Evolutionary conservation across 2,888 invertebrate genomes (phyloP).

Genomic region (Pammene aurita): DNA sequence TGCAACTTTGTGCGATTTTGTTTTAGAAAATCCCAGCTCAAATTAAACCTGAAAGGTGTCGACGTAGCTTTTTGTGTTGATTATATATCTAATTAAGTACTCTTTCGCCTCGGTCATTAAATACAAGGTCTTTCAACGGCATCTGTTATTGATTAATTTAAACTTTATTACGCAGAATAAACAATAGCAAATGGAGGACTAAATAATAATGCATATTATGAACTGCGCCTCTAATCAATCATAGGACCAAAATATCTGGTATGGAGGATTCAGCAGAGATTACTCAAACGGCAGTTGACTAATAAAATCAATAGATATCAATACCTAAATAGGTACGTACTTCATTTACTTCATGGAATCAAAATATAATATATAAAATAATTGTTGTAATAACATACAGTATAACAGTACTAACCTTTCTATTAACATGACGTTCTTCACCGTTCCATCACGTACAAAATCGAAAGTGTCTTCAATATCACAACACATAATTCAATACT

Average conservation of each 20-base stretch:
- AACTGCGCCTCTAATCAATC: too few relatives aligned
- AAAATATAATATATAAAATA: too few relatives aligned
- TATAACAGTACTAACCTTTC: too few relatives aligned
- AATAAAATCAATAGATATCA: too few relatives aligned
- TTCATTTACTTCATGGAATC: too few relatives aligned
- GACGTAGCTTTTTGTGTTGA: background rate
- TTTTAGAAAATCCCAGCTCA: too few relatives aligned
- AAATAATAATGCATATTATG: background rate
- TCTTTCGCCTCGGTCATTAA: conserved; percentile 13
- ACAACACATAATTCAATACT: conserved; percentile 29
- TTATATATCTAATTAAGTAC: background rate
- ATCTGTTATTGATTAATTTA: too few relatives aligned
- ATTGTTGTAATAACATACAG: background rate
- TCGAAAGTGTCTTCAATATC: conserved; percentile 31
- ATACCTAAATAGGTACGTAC: too few relatives aligned
- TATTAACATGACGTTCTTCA: background rate
- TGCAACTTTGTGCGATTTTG: too few relatives aligned
- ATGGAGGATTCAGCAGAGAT: too few relatives aligned
- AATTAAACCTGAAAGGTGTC: background rate
- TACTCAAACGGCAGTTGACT: too few relatives aligned
- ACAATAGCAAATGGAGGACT: background rate
- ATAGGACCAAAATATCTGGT: too few relatives aligned
- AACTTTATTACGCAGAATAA: background rate
- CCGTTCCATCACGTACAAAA: conserved; percentile 27
- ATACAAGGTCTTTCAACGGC: background rate